phyloP scores from a whole-genome alignment of 2,113 vertebrate genomes.

The Pao palembangensis region DNA sequence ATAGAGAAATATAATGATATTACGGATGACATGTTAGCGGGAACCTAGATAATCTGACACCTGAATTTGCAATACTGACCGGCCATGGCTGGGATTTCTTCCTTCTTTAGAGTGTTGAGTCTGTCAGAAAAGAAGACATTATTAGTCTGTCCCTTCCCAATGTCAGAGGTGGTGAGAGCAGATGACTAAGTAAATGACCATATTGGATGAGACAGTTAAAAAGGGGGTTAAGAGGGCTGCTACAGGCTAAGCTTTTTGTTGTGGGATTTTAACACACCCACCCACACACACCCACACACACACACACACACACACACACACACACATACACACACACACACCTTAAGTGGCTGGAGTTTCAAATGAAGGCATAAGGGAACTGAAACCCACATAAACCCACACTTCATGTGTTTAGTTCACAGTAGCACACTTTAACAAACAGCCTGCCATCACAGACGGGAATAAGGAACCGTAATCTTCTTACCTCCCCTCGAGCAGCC shows the following conservation, averaged over 20 bases:
- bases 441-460: conserved; percentile 19
- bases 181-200: neutral
- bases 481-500: conserved; percentile 66
- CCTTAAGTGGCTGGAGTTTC: neutral
- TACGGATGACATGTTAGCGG: too few species aligned
- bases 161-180: neutral
- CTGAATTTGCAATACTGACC: conserved; percentile 46
- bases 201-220: too few species aligned
- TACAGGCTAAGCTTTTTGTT: too few species aligned
- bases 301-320: neutral
- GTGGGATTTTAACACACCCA: neutral
- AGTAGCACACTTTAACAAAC: conserved; percentile 5
- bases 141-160: neutral
- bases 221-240: too few species aligned
- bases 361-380: neutral
- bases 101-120: conserved; percentile 14
- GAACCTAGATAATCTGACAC: neutral
- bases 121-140: conserved; percentile 15
- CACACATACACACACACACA: neutral
- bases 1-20: too few species aligned
- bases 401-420: neutral
- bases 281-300: neutral
- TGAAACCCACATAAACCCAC: neutral
- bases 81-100: conserved; percentile 54
- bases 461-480: conserved; percentile 70